Evolutionary conservation across 2,797 vertebrate genomes (phyloP).

Genomic region (Coilia nasus): DNA sequence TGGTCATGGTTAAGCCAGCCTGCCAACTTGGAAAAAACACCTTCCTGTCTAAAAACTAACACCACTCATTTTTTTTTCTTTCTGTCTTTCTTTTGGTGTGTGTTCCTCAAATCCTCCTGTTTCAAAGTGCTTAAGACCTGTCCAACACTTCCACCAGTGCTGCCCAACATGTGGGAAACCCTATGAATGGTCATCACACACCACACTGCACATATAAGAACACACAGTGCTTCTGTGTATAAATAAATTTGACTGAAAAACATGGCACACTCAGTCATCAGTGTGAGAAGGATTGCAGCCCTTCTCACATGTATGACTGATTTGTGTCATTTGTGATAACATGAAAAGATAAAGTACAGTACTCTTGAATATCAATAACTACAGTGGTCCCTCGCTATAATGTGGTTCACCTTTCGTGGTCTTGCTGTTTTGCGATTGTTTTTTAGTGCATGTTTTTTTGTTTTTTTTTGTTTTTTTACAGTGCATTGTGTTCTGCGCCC

Average conservation of each 20-base stretch:
- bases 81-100: background rate
- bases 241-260: background rate
- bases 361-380: background rate
- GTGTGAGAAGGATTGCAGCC: too few species aligned
- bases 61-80: background rate
- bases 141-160: constrained; percentile 14
- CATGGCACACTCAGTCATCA: background rate
- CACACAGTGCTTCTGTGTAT: constrained; percentile 1
- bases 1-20: constrained; percentile 52
- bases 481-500: too few species aligned
- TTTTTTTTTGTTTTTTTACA: too few species aligned
- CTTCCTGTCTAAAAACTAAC: constrained; percentile 4
- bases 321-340: background rate
- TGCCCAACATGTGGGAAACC: background rate
- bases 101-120: constrained; percentile 21
- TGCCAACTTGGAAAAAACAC: constrained; percentile 3
- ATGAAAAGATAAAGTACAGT: background rate
- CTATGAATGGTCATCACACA: constrained; percentile 19
- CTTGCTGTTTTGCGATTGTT: too few species aligned
- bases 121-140: constrained; percentile 13
- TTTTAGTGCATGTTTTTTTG: too few species aligned
- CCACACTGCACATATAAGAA: background rate
- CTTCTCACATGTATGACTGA: background rate
- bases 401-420: too few species aligned
- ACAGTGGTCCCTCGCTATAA: too few species aligned